Evolutionary conservation across 2,113 vertebrate species (phyloP), one percentile per base, ranked within the genome.

Genomic region (Acanthochromis polyacanthus): DNA sequence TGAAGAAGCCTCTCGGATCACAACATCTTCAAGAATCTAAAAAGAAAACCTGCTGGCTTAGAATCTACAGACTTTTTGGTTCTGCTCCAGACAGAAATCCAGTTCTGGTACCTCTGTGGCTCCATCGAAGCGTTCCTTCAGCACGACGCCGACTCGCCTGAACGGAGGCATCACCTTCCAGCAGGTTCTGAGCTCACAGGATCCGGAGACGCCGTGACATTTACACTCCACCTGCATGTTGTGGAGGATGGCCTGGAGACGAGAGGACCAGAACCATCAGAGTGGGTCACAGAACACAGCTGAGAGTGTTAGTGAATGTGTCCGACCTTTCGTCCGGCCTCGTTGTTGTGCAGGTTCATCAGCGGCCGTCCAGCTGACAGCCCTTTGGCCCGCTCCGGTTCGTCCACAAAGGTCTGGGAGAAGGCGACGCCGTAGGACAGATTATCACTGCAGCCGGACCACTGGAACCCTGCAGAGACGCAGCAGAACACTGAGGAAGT

Each of bases 401-500:
- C 95, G 20, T 95, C 95, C 69, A 95, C 87, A 0, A 96, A 96
- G 2, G 93, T 93, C 80, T 96, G 95, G 61, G 95, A 96, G 84
- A 96, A 96, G n/a, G 93, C 91, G 70, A 92, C 91, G 0, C 95
- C 93, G 0, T 95, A 94, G 19, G 89, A 93, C 55, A 95, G 72
- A 82, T 96, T 95, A 83, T 95, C 95, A 48, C 95, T 96, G 88
- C 95, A 96, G 9, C 95, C 95, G 0, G 91, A 96, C 94, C 96
- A 95, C 65, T 95, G 93, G 89, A 96, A 96, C 19, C 95, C 94
- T 96, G 82, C 3, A 23, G 68, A 38, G 75, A 71, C 59, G 20
- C 11, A 38, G 9, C 12, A 8, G 15, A 10, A 43, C 58, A 56
- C 19, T 20, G 8, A 36, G 32, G 32, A 36, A 10, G 0, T 8